These are phyloP conservation scores for Ericerus pela DNA, from an alignment of 1,140 invertebrate species.

Conservation along the genomic window DNA sequence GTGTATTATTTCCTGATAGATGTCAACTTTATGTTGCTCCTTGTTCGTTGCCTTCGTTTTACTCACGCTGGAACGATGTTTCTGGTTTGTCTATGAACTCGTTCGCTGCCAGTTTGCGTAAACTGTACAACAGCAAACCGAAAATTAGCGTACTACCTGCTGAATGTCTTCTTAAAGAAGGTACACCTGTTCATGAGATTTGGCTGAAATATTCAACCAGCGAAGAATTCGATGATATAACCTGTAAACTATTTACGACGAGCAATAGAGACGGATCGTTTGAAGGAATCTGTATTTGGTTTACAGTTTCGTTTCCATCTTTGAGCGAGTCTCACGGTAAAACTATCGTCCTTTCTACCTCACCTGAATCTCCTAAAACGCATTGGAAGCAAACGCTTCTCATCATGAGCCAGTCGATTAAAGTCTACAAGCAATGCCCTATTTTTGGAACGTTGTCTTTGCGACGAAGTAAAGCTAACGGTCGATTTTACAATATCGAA, in stretches of 20 bases:
- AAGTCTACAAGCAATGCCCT: slow-evolving; percentile 38
- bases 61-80: slow-evolving; percentile 43
- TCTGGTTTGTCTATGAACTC: slow-evolving; percentile 19
- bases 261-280: slow-evolving; percentile 41
- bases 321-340: slow-evolving; percentile 15
- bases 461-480: slow-evolving; percentile 33
- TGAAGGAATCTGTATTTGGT: slow-evolving; percentile 49
- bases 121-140: slow-evolving; percentile 24
- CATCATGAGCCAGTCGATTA: slow-evolving; percentile 27
- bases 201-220: slow-evolving; percentile 26
- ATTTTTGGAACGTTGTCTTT: slow-evolving; percentile 50
- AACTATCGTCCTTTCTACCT: slow-evolving; percentile 49
- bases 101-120: slow-evolving; percentile 18
- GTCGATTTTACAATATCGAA: slow-evolving; percentile 47
- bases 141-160: slow-evolving; percentile 28
- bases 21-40: slow-evolving; percentile 40
- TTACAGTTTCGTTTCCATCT: slow-evolving; percentile 30
- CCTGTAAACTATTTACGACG: slow-evolving; percentile 30
- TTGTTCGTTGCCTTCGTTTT: slow-evolving; percentile 50
- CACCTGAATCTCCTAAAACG: slow-evolving; percentile 56
- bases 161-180: slow-evolving; percentile 33
- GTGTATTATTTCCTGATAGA: slow-evolving; percentile 33
- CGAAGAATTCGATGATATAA: slow-evolving; percentile 27
- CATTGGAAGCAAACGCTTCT: slow-evolving; percentile 97
- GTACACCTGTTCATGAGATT: slow-evolving; percentile 28